Percentiles rank a stretch among this genome's conserved stretches.
These are phyloP conservation scores for Tarsius wallacei DNA, from an alignment of 2,797 vertebrate species.

Conservation along the genomic window DNA sequence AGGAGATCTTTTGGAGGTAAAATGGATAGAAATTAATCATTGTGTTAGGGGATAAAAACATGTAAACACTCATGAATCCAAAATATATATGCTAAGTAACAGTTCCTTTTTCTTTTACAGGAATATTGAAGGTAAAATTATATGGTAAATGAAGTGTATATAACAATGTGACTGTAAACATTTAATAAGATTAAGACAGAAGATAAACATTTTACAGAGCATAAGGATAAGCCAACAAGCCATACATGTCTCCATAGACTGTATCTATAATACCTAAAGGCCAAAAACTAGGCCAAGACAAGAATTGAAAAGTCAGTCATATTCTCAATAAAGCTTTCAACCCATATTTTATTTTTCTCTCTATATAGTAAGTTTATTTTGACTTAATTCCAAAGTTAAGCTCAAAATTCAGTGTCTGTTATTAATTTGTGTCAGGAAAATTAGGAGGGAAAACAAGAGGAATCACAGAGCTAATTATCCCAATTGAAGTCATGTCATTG, in stretches of 20 bases:
- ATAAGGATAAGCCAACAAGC: background rate
- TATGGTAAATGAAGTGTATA: background rate
- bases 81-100: background rate
- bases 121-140: background rate
- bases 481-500: background rate
- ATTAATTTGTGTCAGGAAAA: background rate
- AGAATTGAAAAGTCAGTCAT: background rate
- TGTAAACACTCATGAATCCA: background rate
- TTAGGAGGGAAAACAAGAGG: background rate
- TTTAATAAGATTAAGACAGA: background rate
- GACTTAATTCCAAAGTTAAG: background rate
- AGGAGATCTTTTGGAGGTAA: background rate
- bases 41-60: background rate
- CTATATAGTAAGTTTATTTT: background rate
- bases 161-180: background rate
- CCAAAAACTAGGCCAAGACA: background rate
- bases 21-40: background rate
- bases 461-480: background rate
- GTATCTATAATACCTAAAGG: background rate
- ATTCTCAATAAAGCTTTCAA: background rate
- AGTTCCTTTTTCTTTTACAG: background rate
- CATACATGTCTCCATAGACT: background rate
- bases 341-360: background rate
- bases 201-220: background rate
- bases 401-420: background rate